Conservation (phyloP, 1,140 invertebrate genomes). For the Drosophila sechellia region DNA sequence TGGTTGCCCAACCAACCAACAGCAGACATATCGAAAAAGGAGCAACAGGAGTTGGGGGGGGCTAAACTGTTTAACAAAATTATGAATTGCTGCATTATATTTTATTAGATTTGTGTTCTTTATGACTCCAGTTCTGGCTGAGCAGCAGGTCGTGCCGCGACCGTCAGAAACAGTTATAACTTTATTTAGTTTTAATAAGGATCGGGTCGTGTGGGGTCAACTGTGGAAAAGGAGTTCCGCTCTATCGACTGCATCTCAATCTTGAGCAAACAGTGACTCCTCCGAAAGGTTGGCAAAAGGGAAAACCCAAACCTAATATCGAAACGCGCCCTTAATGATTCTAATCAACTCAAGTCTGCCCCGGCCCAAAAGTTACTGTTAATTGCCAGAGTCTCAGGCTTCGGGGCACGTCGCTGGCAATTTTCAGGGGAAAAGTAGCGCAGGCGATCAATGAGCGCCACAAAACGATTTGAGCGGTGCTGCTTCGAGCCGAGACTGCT, state of each 20-base stretch:
- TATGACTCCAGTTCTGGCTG: conserved; percentile 53
- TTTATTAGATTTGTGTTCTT: conserved; percentile 75
- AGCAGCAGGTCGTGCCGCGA: conserved; percentile 61
- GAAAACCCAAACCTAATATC: conserved; percentile 31
- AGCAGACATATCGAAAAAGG: conserved; percentile 74
- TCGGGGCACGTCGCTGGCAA: conserved; percentile 68
- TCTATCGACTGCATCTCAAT: conserved; percentile 38
- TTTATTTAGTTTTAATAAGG: conserved; percentile 81
- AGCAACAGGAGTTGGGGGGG: conserved; percentile 42
- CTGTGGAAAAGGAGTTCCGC: conserved; percentile 34
- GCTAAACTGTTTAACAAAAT: conserved; percentile 73
- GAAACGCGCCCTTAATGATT: conserved; percentile 79
- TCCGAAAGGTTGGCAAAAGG: not conserved
- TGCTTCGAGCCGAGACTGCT: conserved; percentile 15
- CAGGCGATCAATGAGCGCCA: conserved; percentile 71
- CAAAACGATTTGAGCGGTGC: conserved; percentile 58
- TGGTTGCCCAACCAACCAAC: conserved; percentile 57
- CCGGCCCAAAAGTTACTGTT: conserved; percentile 65
- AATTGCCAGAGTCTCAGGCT: conserved; percentile 63
- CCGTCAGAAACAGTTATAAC: conserved; percentile 67
- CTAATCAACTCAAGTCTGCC: conserved; percentile 67
- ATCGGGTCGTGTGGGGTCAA: conserved; percentile 64
- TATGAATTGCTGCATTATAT: conserved; percentile 83
- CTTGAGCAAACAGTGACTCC: conserved; percentile 32
- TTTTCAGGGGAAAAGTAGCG: conserved; percentile 74